These are phyloP conservation scores for Hydrozoanthus tunicans DNA, from an alignment of 64 coral and sea anemone species.

Conservation along the genomic window DNA sequence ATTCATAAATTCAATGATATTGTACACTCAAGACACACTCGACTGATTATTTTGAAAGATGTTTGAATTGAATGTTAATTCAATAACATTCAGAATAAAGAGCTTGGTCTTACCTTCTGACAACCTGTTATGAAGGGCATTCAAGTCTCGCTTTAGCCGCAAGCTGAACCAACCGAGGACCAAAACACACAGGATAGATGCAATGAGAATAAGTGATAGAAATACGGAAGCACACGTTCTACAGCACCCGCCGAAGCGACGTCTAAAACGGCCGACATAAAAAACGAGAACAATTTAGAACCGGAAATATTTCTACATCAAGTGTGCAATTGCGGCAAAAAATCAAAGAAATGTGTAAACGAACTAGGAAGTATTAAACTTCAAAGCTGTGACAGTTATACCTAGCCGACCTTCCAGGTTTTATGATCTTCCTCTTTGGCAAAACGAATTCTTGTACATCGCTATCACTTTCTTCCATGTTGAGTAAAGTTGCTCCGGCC, in stretches of 20 bases:
- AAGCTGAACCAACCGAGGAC: conserved; percentile 50
- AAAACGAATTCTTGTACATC: conserved; percentile 63
- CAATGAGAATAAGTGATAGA: conserved; percentile 43
- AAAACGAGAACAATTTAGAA: neutral
- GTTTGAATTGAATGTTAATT: conserved; percentile 39
- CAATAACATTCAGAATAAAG: neutral
- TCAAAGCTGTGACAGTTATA: neutral
- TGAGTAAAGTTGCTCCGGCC: conserved; percentile 32
- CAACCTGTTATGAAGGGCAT: conserved; percentile 35
- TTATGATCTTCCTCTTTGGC: conserved; percentile 54
- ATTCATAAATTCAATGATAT: conserved; percentile 13
- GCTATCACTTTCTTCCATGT: conserved; percentile 57
- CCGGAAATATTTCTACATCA: conserved; percentile 24
- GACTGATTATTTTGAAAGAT: neutral
- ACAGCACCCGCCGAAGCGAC: conserved; percentile 45
- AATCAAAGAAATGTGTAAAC: neutral
- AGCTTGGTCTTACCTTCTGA: conserved; percentile 26
- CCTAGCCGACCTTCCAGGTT: conserved; percentile 52
- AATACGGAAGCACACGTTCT: conserved; percentile 41
- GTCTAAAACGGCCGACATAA: conserved; percentile 49
- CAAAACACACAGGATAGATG: conserved; percentile 36
- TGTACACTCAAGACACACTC: conserved; percentile 36
- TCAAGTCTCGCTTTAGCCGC: conserved; percentile 37
- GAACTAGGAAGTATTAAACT: neutral
- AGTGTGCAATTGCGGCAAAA: neutral